Percentiles rank a stretch among this genome's conserved stretches.
Evolutionary conservation across 1,140 invertebrate species (phyloP).

Genomic region (Dendroctonus valens): DNA sequence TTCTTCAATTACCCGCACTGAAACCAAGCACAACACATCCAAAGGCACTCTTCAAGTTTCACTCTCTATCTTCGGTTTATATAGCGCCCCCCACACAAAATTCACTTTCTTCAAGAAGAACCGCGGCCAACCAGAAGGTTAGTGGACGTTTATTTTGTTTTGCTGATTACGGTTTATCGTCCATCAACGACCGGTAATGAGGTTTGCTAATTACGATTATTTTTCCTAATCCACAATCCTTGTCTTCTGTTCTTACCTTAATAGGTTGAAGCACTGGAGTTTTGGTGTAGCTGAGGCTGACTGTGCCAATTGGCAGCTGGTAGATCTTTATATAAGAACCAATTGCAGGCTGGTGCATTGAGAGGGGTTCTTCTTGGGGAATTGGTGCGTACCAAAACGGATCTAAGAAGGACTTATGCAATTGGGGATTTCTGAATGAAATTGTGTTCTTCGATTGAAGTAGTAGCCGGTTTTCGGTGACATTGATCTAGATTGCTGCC

Average conservation of each 20-base stretch:
- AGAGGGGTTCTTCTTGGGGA: conserved; percentile 17
- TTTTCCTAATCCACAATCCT: neutral
- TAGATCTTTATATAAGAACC: conserved; percentile 4
- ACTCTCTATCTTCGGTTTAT: conserved; percentile 29
- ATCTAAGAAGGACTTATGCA: conserved; percentile 28
- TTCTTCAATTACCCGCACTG: neutral
- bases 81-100: conserved; percentile 23
- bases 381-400: conserved; percentile 31
- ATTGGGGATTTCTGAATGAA: conserved; percentile 31
- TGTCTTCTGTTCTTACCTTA: neutral
- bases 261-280: neutral
- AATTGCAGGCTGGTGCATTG: neutral
- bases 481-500: conserved; percentile 13
- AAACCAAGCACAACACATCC: conserved; percentile 13
- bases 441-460: neutral
- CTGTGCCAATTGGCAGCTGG: neutral
- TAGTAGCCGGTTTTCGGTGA: conserved; percentile 3
- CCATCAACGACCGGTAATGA: neutral
- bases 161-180: too few relatives aligned
- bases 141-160: too few relatives aligned
- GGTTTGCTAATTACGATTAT: neutral
- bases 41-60: conserved; percentile 23
- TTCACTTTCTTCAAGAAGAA: conserved; percentile 28
- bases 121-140: neutral
- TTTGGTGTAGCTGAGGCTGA: neutral